Base-by-base conservation (phyloP, 2,113 vertebrate species). In the Nycticryphes semicollaris region DNA sequence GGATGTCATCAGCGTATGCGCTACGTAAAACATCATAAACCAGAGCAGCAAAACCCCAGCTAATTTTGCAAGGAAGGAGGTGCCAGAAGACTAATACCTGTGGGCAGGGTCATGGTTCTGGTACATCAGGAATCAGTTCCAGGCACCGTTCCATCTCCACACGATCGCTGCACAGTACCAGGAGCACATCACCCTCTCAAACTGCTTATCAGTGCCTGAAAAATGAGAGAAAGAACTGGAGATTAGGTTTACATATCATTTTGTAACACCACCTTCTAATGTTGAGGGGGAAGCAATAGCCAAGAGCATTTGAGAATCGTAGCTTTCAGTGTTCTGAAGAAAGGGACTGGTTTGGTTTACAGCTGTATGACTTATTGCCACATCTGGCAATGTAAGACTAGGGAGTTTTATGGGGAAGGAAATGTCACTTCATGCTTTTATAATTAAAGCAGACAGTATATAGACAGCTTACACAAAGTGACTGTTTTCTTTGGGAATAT, bases 391-490 rank as follows among this genome's bases (percentile, higher is more conserved):
- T 11, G 12, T 5, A 31, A 85, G 64, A 54, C 45, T 74, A 56
- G 53, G 62, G 60, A 79, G 72, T 37, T 66, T 72, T 24, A 72
- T 12, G 33, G 63, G 37, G 37, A 88, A 94, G 78, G 74, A 96
- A 93, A 60, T 23, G 15, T 53, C 63, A 50, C 33, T 59, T 47
- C 78, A 87, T 89, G 64, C 57, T 82, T 87, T 92, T 37, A 67
- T 14, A 60, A 81, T 91, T 68, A 89, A 57, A 96, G 75, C n/a
- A 72, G 91, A 82, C 78, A 91, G 57, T 67, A 59, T 16, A 33
- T 22, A 73, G 37, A 83, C n/a, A 80, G 50, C 12, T 92, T 41
- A 51, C 20, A 63, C 28, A 64, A 74, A 72, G 35, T 3, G 4
- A 70, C 28, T 77, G 5, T 79, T 57, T 91, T 45, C 72, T 79